phyloP scores from a whole-genome alignment of 2,888 invertebrate species.

The Bellardia pandia region DNA sequence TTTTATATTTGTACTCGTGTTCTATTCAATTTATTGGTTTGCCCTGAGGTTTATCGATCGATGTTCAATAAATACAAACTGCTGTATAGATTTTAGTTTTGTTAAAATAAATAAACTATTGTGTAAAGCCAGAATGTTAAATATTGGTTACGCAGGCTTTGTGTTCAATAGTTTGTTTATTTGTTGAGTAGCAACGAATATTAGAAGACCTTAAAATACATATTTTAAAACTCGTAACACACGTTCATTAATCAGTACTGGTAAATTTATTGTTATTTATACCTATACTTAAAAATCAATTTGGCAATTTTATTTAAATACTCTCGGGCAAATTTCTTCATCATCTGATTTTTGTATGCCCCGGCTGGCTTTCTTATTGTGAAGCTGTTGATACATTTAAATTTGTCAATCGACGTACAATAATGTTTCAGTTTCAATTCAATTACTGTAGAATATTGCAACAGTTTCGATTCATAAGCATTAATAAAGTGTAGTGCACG shows the following conservation, averaged over 20 bases:
- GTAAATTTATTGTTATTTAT: too few species aligned
- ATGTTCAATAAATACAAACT: constrained; percentile 13
- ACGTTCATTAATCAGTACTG: too few species aligned
- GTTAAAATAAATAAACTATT: constrained; percentile 8
- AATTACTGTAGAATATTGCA: constrained; percentile 57
- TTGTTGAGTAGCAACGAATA: not conserved
- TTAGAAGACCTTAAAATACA: not conserved
- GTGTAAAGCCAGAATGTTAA: not conserved
- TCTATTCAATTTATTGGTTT: not conserved
- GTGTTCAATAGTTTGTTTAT: not conserved
- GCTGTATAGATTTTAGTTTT: constrained; percentile 5
- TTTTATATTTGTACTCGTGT: not conserved
- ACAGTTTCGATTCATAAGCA: constrained; percentile 47
- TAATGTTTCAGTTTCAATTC: constrained; percentile 49
- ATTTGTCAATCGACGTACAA: constrained; percentile 30
- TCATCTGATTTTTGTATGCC: too few species aligned
- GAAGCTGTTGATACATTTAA: constrained; percentile 7
- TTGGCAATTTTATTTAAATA: too few species aligned
- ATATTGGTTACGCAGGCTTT: not conserved
- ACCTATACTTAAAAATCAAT: too few species aligned
- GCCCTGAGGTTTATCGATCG: not conserved
- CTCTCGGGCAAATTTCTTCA: not conserved
- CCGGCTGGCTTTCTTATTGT: not conserved
- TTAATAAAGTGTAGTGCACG: constrained; percentile 46
- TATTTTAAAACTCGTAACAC: too few species aligned